A percentile compares a stretch with the other conserved stretches of the same genome.
Evolutionary conservation across 1,140 invertebrate genomes (phyloP).

Genomic region (Pseudachorutes palmiensis): DNA sequence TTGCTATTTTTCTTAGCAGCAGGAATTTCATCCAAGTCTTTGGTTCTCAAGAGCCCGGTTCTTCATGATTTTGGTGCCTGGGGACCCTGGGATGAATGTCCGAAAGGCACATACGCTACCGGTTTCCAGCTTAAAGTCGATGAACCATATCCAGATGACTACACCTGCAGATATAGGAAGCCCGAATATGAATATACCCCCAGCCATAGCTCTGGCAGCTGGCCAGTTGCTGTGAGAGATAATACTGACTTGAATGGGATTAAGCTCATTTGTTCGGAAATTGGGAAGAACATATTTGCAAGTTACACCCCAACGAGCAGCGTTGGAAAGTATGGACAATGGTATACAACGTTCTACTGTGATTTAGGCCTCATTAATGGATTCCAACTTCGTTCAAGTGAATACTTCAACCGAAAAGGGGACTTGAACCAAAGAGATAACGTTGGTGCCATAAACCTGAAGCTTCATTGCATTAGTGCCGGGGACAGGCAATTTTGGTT

Average conservation of each 20-base stretch:
- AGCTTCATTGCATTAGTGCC: neutral
- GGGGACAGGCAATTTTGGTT: neutral
- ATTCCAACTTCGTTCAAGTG: conserved; percentile 2
- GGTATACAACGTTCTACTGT: neutral
- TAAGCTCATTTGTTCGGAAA: neutral
- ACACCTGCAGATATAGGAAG: too few species aligned
- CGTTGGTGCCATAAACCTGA: neutral
- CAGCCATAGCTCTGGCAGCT: too few species aligned
- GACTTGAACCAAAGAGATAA: neutral
- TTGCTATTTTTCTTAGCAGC: too few species aligned
- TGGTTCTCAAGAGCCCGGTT: neutral
- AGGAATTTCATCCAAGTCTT: too few species aligned
- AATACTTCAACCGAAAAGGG: neutral
- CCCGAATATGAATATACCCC: too few species aligned
- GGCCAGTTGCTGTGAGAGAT: neutral
- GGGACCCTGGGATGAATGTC: neutral
- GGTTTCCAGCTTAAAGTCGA: neutral
- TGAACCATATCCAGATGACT: neutral
- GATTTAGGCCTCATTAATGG: neutral
- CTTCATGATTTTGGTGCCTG: neutral
- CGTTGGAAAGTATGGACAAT: neutral
- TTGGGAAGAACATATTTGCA: neutral
- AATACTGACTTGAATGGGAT: neutral
- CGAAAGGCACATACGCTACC: neutral
- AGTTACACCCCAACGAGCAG: neutral